Percentiles rank a stretch among this genome's conserved stretches.
These are phyloP conservation scores for Cyanoramphus novaezelandiae DNA, from an alignment of 2,113 vertebrate species.

Conservation along the genomic window DNA sequence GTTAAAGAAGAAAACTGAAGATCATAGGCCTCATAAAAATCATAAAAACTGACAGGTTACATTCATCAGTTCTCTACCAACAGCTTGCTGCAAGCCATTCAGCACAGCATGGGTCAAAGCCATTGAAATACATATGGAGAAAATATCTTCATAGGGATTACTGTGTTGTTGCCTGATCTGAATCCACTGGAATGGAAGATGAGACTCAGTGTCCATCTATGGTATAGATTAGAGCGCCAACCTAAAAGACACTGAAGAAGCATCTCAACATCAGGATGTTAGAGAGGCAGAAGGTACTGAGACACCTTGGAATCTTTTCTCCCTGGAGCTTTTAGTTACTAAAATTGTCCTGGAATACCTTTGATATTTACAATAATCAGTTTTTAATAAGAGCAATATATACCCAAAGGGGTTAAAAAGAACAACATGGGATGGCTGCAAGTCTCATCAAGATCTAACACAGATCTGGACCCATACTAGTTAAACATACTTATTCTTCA, in stretches of 20 bases:
- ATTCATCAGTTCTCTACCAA: background rate
- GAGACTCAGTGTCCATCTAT: background rate
- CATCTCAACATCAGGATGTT: background rate
- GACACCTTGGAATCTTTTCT: background rate
- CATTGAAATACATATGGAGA: background rate
- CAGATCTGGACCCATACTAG: background rate
- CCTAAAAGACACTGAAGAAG: background rate
- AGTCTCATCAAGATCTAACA: constrained; percentile 5
- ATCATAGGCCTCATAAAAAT: background rate
- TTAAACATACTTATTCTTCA: constrained; percentile 1
- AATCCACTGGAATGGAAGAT: background rate
- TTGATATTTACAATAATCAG: background rate
- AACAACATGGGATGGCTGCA: constrained; percentile 3
- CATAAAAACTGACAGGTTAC: background rate
- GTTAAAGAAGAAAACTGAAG: background rate
- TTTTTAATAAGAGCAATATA: constrained; percentile 6
- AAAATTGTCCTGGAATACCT: background rate
- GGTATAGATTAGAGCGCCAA: background rate
- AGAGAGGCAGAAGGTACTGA: background rate
- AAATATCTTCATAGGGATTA: background rate
- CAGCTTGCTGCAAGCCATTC: background rate
- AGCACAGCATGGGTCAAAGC: background rate
- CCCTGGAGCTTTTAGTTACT: background rate
- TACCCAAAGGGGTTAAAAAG: background rate
- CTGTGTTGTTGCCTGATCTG: background rate